These are phyloP conservation scores for Leptogaster cylindrica DNA, from an alignment of 2,888 invertebrate species.

Conservation along the genomic window DNA sequence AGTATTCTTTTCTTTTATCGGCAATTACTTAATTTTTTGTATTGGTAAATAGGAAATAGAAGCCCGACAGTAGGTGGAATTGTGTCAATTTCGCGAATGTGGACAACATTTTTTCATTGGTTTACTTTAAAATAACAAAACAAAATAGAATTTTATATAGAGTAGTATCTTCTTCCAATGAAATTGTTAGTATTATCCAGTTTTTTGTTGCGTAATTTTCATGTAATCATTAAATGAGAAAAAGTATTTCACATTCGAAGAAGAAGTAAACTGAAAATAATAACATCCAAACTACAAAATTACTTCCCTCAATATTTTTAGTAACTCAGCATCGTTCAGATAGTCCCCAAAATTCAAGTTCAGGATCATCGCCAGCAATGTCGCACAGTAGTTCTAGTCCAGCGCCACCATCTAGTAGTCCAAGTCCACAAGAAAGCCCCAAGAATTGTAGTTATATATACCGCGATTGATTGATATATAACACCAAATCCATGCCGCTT, in stretches of 20 bases:
- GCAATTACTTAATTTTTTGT: too few relatives aligned
- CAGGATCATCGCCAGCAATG: conserved; percentile 63
- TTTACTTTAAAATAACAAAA: too few relatives aligned
- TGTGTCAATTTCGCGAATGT: not conserved
- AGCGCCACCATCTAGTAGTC: conserved; percentile 63
- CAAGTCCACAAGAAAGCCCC: conserved; percentile 63
- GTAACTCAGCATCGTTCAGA: conserved; percentile 64
- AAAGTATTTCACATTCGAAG: not conserved
- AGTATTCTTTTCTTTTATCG: too few relatives aligned
- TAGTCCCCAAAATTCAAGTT: conserved; percentile 63
- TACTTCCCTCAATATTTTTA: conserved; percentile 49
- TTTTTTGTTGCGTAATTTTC: too few relatives aligned
- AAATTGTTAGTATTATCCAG: too few relatives aligned
- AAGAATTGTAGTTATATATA: conserved; percentile 64
- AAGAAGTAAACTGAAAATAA: too few relatives aligned
- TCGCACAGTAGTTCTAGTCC: conserved; percentile 64
- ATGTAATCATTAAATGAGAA: too few relatives aligned
- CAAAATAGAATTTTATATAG: too few relatives aligned
- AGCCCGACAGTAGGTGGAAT: too few relatives aligned
- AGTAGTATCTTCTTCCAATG: too few relatives aligned
- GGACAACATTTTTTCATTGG: too few relatives aligned
- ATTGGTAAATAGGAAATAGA: too few relatives aligned
- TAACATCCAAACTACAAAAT: not conserved
- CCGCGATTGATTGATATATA: conserved; percentile 64
- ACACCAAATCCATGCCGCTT: conserved; percentile 62